Percentiles rank a stretch among this genome's conserved stretches.
phyloP scores from a whole-genome alignment of 2,113 vertebrate species.

The Microcebus ravelobensis region DNA sequence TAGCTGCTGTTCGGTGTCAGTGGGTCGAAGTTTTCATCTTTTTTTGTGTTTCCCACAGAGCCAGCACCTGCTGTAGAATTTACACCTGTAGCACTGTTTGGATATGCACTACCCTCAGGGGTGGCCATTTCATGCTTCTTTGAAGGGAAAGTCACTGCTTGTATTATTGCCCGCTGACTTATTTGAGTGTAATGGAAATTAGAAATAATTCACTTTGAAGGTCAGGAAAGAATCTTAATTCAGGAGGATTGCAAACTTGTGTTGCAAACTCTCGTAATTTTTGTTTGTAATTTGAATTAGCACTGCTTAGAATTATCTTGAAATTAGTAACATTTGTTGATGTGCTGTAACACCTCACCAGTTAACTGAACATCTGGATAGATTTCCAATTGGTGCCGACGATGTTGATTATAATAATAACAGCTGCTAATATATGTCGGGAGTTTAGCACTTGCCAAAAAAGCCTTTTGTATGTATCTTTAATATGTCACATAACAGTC shows the following conservation, averaged over 20 bases:
- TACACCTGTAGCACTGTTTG: too few relatives aligned
- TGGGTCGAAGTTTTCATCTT: background rate
- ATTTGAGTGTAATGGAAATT: background rate
- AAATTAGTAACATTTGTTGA: background rate
- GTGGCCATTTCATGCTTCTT: background rate
- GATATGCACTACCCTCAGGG: fast-evolving
- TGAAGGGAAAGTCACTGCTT: background rate
- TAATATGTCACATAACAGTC: background rate
- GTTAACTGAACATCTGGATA: background rate
- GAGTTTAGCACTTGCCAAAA: background rate
- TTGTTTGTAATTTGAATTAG: background rate
- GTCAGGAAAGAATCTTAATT: slow-evolving; percentile 9
- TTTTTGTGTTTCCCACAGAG: background rate
- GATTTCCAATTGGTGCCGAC: background rate
- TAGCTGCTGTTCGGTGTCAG: background rate
- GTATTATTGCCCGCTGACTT: background rate
- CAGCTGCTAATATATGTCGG: background rate
- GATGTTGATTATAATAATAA: background rate
- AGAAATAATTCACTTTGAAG: background rate
- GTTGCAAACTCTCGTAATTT: background rate
- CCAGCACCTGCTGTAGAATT: background rate
- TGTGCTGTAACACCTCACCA: background rate
- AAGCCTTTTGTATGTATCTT: background rate
- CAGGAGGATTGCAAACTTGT: background rate
- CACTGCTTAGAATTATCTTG: background rate